phyloP scores from a whole-genome alignment of 2,888 invertebrate genomes.

The Siphlonurus alternatus region DNA sequence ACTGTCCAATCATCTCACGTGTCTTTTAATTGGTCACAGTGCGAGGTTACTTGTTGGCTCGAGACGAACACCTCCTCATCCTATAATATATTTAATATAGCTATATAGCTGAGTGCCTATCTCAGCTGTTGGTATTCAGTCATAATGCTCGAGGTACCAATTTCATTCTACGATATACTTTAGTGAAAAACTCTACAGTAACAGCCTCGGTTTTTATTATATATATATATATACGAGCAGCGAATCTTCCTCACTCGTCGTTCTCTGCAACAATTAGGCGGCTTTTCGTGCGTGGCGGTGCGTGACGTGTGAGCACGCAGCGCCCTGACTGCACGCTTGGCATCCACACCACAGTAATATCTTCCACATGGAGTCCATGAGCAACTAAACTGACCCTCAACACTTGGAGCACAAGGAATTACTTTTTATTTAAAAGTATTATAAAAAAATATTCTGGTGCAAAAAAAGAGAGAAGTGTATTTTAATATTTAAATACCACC shows the following conservation, averaged over 20 bases:
- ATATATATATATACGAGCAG: too few species aligned
- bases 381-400: background rate
- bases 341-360: background rate
- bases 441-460: background rate
- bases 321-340: background rate
- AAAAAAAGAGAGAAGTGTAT: background rate
- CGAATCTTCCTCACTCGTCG: too few species aligned
- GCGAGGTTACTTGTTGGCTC: slow-evolving; percentile 7
- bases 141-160: too few species aligned
- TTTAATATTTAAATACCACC: too few species aligned
- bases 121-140: too few species aligned
- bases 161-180: too few species aligned
- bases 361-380: background rate
- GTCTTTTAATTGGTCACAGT: slow-evolving; percentile 11
- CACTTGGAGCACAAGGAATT: too few species aligned
- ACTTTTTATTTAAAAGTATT: background rate
- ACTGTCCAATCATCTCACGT: background rate
- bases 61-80: background rate
- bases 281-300: slow-evolving; percentile 10
- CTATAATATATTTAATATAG: background rate
- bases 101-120: too few species aligned
- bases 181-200: too few species aligned
- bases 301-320: slow-evolving; percentile 10
- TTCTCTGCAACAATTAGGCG: background rate
- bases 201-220: too few species aligned